phyloP scores from a whole-genome alignment of 2,888 invertebrate species.

The Leucania comma region DNA sequence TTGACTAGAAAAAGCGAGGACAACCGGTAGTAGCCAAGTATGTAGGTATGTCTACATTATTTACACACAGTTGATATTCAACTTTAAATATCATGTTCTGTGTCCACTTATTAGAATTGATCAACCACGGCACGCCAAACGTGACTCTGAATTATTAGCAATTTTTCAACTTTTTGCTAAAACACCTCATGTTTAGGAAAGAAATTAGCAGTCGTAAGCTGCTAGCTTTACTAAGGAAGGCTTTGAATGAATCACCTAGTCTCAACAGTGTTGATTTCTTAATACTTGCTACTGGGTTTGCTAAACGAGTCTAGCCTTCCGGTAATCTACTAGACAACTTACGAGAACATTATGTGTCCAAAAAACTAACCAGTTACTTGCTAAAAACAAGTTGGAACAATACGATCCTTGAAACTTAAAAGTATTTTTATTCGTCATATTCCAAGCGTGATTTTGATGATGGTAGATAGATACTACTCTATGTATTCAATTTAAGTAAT shows the following conservation, averaged over 20 bases:
- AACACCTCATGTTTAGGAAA: not conserved
- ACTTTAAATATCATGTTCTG: slow-evolving; percentile 45
- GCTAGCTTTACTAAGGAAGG: not conserved
- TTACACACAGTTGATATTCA: slow-evolving; percentile 36
- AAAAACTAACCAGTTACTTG: not conserved
- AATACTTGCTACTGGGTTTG: slow-evolving; percentile 4
- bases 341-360: not conserved
- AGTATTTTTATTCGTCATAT: not conserved
- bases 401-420: slow-evolving; percentile 16
- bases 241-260: not conserved
- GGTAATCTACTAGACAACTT: slow-evolving; percentile 1
- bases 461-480: not conserved
- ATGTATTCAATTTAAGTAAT: slow-evolving; percentile 24
- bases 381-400: not conserved
- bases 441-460: slow-evolving; percentile 9
- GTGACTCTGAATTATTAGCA: not conserved
- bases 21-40: slow-evolving; percentile 41
- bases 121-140: not conserved
- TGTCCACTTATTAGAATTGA: slow-evolving; percentile 17
- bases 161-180: not conserved
- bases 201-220: not conserved
- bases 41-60: slow-evolving; percentile 20
- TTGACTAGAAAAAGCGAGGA: slow-evolving; percentile 46
- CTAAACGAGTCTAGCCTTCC: not conserved
- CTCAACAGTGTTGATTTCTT: not conserved